Evolutionary conservation across 2,113 vertebrate genomes (phyloP).

Genomic region (Otus sunia): DNA sequence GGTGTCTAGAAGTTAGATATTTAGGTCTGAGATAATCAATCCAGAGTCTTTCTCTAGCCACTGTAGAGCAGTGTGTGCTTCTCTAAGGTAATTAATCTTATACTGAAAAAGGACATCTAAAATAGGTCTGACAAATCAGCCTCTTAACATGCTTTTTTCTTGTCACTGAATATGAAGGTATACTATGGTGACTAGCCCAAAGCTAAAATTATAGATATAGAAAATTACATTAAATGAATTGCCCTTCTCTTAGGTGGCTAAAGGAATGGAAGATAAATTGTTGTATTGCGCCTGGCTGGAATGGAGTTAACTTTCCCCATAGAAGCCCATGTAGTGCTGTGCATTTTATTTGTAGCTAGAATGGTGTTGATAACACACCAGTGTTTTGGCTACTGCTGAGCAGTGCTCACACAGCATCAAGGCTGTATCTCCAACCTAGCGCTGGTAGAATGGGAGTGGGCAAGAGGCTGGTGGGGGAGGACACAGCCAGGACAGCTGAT

Average conservation of each 20-base stretch:
- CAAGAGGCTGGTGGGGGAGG: background rate
- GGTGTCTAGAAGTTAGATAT: background rate
- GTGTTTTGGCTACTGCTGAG: background rate
- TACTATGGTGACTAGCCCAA: background rate
- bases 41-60: background rate
- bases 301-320: background rate
- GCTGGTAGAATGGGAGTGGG: rapidly evolving
- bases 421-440: background rate
- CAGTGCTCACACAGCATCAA: background rate
- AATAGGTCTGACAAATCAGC: background rate
- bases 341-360: background rate
- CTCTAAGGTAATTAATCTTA: background rate
- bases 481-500: background rate
- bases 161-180: background rate
- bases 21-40: background rate
- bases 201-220: background rate
- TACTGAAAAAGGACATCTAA: background rate
- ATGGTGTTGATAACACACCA: background rate
- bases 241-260: background rate
- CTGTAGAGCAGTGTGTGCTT: rapidly evolving
- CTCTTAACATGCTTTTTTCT: background rate
- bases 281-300: background rate
- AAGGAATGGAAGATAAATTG: background rate
- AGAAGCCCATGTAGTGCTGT: background rate
- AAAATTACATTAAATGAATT: background rate